phyloP scores from a whole-genome alignment of 2,113 vertebrate genomes.

The Toxotes jaculatrix region DNA sequence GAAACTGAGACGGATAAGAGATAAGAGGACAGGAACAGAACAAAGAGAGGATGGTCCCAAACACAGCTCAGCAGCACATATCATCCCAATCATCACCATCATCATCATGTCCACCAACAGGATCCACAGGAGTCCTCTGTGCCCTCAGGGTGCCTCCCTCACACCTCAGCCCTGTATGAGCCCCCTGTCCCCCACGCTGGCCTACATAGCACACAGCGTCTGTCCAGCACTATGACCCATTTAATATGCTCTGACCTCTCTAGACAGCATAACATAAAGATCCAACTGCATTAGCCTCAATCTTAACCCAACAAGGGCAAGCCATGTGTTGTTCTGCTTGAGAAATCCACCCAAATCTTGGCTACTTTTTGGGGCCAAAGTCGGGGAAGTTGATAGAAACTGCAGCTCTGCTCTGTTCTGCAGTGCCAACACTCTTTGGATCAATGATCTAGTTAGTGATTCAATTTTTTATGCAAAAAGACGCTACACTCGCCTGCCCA shows the following conservation, averaged over 20 bases:
- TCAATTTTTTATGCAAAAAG: constrained; percentile 61
- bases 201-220: constrained; percentile 73
- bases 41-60: constrained; percentile 17
- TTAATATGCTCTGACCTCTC: constrained; percentile 57
- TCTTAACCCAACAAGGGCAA: constrained; percentile 42
- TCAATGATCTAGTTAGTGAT: constrained; percentile 65
- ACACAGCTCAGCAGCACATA: constrained; percentile 10
- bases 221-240: constrained; percentile 71
- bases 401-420: constrained; percentile 61
- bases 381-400: constrained; percentile 11
- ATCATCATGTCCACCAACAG: constrained; percentile 12
- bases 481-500: not conserved
- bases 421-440: constrained; percentile 49
- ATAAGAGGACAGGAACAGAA: not conserved
- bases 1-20: constrained; percentile 2
- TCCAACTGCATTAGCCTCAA: constrained; percentile 58
- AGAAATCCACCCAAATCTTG: not conserved
- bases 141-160: constrained; percentile 23
- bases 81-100: constrained; percentile 24
- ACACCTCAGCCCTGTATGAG: constrained; percentile 46
- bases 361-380: constrained; percentile 11
- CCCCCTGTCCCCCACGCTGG: constrained; percentile 51
- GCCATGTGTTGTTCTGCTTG: constrained; percentile 1
- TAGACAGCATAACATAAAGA: constrained; percentile 61
- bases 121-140: constrained; percentile 20